These are phyloP conservation scores for Crossaster papposus DNA, from an alignment of 53 echinoderm and acorn worm species.

Conservation along the genomic window DNA sequence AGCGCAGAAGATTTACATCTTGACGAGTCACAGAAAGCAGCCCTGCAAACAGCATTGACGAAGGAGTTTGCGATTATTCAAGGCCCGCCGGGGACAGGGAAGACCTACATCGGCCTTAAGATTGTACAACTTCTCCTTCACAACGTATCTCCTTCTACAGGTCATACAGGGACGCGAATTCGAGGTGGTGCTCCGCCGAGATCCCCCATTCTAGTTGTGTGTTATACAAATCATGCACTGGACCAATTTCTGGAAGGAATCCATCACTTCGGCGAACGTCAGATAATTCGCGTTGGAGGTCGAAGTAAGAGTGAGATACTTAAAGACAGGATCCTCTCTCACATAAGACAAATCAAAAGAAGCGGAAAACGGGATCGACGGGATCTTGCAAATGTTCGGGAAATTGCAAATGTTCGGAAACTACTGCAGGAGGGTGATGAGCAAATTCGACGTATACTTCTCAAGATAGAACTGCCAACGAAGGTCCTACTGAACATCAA, in stretches of 20 bases:
- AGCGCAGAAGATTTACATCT: constrained; percentile 59
- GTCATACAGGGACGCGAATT: too few relatives aligned
- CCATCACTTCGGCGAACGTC: constrained; percentile 27
- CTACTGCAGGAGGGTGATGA: neutral
- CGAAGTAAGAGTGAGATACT: constrained; percentile 65
- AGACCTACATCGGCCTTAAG: constrained; percentile 95
- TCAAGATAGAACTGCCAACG: neutral
- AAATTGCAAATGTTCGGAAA: neutral
- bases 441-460: neutral
- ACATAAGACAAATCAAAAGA: neutral
- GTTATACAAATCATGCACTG: constrained; percentile 97
- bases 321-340: constrained; percentile 18
- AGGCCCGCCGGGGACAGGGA: constrained; percentile 97
- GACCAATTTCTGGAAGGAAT: constrained; percentile 97
- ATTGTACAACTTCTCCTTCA: constrained; percentile 77
- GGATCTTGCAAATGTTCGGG: too few relatives aligned
- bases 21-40: constrained; percentile 82
- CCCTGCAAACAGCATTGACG: constrained; percentile 76
- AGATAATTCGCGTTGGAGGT: constrained; percentile 78
- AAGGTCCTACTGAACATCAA: constrained; percentile 49
- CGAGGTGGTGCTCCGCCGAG: neutral
- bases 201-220: constrained; percentile 82
- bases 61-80: constrained; percentile 89
- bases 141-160: constrained; percentile 35
- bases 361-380: neutral